Percentiles rank a stretch among this genome's conserved stretches.
These are phyloP conservation scores for Acrossocheilus fasciatus DNA, from an alignment of 2,797 vertebrate species.

Conservation along the genomic window DNA sequence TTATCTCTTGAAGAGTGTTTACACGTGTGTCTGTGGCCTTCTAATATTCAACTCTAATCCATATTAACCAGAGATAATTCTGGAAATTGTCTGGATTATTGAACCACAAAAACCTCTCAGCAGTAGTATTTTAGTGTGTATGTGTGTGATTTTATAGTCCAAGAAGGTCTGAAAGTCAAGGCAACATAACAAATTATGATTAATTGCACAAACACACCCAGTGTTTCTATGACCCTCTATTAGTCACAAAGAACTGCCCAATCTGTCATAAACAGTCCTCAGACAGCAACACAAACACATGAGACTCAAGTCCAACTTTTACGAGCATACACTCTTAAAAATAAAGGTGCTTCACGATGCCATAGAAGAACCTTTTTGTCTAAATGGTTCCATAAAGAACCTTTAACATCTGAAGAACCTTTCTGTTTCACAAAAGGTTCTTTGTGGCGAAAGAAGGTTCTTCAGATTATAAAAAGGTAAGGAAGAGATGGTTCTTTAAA, in stretches of 20 bases:
- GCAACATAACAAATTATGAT: constrained; percentile 57
- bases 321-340: background rate
- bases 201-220: constrained; percentile 49
- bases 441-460: too few relatives aligned
- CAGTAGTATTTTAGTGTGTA: background rate
- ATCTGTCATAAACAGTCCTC: constrained; percentile 1
- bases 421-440: too few relatives aligned
- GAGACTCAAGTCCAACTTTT: background rate
- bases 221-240: background rate
- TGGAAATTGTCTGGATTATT: background rate
- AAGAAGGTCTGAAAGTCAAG: constrained; percentile 51
- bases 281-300: constrained; percentile 37
- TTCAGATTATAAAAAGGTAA: too few relatives aligned
- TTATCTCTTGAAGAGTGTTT: constrained; percentile 11
- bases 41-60: background rate
- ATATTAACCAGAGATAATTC: background rate
- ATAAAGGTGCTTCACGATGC: too few relatives aligned
- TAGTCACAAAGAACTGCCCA: constrained; percentile 20
- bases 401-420: too few relatives aligned
- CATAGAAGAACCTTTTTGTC: too few relatives aligned
- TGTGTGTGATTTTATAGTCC: constrained; percentile 48
- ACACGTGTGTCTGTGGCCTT: constrained; percentile 1
- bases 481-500: too few relatives aligned
- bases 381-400: too few relatives aligned
- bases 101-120: background rate